Percentiles rank a stretch among this genome's conserved stretches.
These are phyloP conservation scores for Lasioglossum zephyrum DNA, from an alignment of 2,888 invertebrate species.

Conservation along the genomic window DNA sequence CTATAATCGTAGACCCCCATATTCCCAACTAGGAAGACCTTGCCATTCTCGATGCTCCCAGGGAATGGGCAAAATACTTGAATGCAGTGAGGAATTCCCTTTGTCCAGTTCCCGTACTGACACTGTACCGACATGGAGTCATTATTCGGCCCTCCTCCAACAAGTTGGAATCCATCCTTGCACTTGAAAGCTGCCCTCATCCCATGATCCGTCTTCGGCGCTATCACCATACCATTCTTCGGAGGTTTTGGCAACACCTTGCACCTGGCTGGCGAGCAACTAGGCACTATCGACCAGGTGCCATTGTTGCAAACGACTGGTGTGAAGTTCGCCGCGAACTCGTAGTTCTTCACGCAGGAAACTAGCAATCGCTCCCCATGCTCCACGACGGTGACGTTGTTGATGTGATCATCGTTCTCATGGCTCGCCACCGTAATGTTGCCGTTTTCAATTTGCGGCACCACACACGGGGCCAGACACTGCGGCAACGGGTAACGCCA, in stretches of 20 bases:
- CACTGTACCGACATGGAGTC: slow-evolving; percentile 92
- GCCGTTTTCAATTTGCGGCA: slow-evolving; percentile 94
- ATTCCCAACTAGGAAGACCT: slow-evolving; percentile 96
- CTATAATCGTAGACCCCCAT: slow-evolving; percentile 98
- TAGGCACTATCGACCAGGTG: slow-evolving; percentile 97
- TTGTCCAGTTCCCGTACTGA: slow-evolving; percentile 97
- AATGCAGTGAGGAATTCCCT: slow-evolving; percentile 93
- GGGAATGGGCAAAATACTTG: slow-evolving; percentile 96
- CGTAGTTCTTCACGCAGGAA: slow-evolving; percentile 93
- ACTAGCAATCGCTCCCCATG: slow-evolving; percentile 91
- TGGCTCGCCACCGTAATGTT: slow-evolving; percentile 87
- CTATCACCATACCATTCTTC: slow-evolving; percentile 97
- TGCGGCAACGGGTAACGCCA: slow-evolving; percentile 97
- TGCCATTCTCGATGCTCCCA: slow-evolving; percentile 94
- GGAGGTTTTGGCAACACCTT: slow-evolving; percentile 93
- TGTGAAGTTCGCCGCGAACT: slow-evolving; percentile 91
- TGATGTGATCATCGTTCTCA: slow-evolving; percentile 78
- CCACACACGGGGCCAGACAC: slow-evolving; percentile 97
- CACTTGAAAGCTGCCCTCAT: slow-evolving; percentile 97
- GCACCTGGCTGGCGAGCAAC: slow-evolving; percentile 93
- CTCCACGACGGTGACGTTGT: slow-evolving; percentile 86
- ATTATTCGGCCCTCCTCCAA: slow-evolving; percentile 87
- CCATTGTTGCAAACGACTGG: slow-evolving; percentile 96
- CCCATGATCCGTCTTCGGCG: slow-evolving; percentile 98
- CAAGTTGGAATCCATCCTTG: slow-evolving; percentile 95